Evolutionary conservation across 2,888 invertebrate genomes (phyloP).

Genomic region (Pristionchus entomophagus): DNA sequence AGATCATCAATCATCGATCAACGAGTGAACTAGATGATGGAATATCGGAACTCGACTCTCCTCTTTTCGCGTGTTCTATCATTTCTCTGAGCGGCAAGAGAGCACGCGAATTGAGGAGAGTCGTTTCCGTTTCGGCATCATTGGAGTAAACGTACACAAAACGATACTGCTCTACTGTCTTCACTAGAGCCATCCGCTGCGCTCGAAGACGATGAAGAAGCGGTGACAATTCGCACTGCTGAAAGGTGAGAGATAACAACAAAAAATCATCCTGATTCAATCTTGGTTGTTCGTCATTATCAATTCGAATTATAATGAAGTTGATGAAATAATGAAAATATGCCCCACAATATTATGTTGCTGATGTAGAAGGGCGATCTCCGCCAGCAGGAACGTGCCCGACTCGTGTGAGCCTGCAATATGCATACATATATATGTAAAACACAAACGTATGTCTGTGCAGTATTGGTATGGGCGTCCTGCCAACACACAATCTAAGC

Average conservation of each 20-base stretch:
- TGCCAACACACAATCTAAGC: too few relatives aligned
- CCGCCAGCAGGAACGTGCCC: conserved; percentile 39
- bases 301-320: too few relatives aligned
- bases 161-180: conserved; percentile 34
- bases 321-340: neutral
- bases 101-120: too few relatives aligned
- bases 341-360: conserved; percentile 27
- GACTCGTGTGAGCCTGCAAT: conserved; percentile 37
- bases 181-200: conserved; percentile 30
- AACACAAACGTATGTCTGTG: neutral
- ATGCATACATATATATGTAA: neutral
- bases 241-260: neutral
- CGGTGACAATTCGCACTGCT: conserved; percentile 22
- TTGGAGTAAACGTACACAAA: too few relatives aligned
- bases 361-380: conserved; percentile 30
- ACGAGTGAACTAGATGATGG: too few relatives aligned
- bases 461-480: too few relatives aligned
- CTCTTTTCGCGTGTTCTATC: too few relatives aligned
- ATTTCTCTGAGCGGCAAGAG: too few relatives aligned
- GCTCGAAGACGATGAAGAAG: conserved; percentile 32
- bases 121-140: too few relatives aligned
- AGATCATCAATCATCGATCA: too few relatives aligned
- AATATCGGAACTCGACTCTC: too few relatives aligned
- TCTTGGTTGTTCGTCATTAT: too few relatives aligned
- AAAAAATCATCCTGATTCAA: neutral